These are phyloP conservation scores for Lysiphlebus fabarum DNA, from an alignment of 1,140 invertebrate species.

Conservation along the genomic window DNA sequence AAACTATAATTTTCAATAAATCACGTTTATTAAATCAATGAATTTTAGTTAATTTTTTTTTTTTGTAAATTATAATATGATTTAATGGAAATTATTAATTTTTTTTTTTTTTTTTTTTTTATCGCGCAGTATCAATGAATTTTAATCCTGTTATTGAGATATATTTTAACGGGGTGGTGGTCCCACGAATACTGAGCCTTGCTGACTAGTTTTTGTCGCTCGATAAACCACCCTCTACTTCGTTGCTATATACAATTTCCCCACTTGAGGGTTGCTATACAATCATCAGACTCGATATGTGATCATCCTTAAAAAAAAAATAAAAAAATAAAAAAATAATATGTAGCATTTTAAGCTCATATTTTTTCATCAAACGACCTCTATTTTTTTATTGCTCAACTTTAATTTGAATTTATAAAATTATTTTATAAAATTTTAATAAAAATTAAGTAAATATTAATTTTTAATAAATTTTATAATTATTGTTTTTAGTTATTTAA, in stretches of 20 bases:
- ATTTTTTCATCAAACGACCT: not conserved
- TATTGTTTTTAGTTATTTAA: too few relatives aligned
- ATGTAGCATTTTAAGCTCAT: too few relatives aligned
- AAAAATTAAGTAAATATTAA: too few relatives aligned
- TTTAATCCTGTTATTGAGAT: constrained; percentile 1
- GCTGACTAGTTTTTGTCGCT: constrained; percentile 35
- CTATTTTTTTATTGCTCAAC: not conserved
- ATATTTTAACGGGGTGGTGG: constrained; percentile 45
- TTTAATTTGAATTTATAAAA: too few relatives aligned
- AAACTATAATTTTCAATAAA: too few relatives aligned
- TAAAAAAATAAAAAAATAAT: not conserved
- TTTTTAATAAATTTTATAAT: too few relatives aligned
- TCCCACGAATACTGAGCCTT: constrained; percentile 50
- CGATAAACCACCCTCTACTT: constrained; percentile 44
- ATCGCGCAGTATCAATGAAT: constrained; percentile 16
- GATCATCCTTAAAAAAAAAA: constrained; percentile 20
- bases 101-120: too few relatives aligned
- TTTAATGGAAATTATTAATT: not conserved
- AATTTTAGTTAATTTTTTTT: too few relatives aligned
- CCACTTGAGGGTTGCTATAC: constrained; percentile 35
- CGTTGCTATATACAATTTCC: constrained; percentile 32
- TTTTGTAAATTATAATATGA: too few relatives aligned
- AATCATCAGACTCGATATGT: constrained; percentile 23
- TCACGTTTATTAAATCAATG: too few relatives aligned
- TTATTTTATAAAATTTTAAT: too few relatives aligned